These are phyloP conservation scores for Macaca mulatta DNA, from an alignment of 2,113 vertebrate species.

Conservation along the genomic window DNA sequence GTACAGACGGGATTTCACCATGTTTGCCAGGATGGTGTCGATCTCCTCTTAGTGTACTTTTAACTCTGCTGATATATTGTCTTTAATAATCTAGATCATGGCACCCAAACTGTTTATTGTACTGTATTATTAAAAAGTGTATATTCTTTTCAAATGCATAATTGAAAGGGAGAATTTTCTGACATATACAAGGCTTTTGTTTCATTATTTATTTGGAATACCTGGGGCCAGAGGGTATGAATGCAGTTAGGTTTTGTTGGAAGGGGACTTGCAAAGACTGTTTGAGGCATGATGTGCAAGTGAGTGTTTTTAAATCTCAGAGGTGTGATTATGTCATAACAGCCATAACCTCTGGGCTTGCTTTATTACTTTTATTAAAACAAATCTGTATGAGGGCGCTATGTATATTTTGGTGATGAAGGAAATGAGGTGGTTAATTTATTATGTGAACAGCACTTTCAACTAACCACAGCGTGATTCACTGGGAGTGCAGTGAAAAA, in stretches of 20 bases:
- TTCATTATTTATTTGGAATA: constrained; percentile 57
- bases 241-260: constrained; percentile 34
- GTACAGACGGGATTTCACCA: too few species aligned
- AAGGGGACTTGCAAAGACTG: constrained; percentile 59
- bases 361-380: constrained; percentile 81
- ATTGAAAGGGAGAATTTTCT: constrained; percentile 63
- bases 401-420: constrained; percentile 71
- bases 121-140: constrained; percentile 4
- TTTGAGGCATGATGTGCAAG: constrained; percentile 71
- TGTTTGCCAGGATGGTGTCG: too few species aligned
- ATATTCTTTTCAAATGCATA: constrained; percentile 60
- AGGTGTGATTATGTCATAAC: constrained; percentile 77
- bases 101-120: not conserved
- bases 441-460: constrained; percentile 77
- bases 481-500: constrained; percentile 59
- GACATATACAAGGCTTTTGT: constrained; percentile 58
- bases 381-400: constrained; percentile 68
- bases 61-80: not conserved
- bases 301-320: constrained; percentile 73
- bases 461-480: constrained; percentile 71
- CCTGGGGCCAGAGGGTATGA: constrained; percentile 55
- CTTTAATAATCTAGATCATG: not conserved
- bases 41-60: not conserved
- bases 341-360: constrained; percentile 74
- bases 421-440: constrained; percentile 78